Percentiles rank a stretch among this genome's conserved stretches.
These are phyloP conservation scores for Geodia barretti DNA, from an alignment of 37 sponge, comb jelly and placozoan species.

Conservation along the genomic window DNA sequence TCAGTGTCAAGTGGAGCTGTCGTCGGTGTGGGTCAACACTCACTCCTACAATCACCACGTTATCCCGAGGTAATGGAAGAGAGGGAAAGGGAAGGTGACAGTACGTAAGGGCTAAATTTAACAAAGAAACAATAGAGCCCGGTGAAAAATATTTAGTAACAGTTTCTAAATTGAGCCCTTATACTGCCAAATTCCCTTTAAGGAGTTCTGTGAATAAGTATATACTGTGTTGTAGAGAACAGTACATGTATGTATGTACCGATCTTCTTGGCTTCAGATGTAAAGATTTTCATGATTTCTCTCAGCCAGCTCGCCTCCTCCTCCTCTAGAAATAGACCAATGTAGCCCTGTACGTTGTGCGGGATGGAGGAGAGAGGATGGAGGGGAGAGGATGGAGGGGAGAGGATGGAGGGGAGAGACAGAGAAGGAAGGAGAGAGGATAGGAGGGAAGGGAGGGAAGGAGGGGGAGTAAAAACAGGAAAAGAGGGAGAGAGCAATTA, in stretches of 20 bases:
- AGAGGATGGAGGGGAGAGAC: background rate
- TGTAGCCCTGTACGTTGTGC: constrained; percentile 69
- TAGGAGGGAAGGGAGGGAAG: too few relatives aligned
- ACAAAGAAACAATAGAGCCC: background rate
- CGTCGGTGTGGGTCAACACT: constrained; percentile 75
- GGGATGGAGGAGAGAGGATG: background rate
- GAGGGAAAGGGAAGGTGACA: background rate
- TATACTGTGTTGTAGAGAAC: too few relatives aligned
- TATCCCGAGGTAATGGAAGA: constrained; percentile 1
- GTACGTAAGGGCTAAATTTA: too few relatives aligned
- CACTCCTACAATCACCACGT: constrained; percentile 48
- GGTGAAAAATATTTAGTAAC: background rate
- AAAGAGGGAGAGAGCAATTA: too few relatives aligned
- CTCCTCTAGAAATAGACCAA: constrained; percentile 89
- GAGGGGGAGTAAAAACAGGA: too few relatives aligned
- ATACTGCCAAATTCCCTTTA: background rate
- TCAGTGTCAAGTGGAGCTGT: constrained; percentile 87
- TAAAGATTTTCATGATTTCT: constrained; percentile 57
- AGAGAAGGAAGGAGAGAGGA: too few relatives aligned
- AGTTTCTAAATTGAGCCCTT: too few relatives aligned
- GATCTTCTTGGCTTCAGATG: constrained; percentile 38
- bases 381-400: background rate
- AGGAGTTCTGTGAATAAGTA: too few relatives aligned
- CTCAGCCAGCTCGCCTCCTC: constrained; percentile 78
- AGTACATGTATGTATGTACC: constrained; percentile 1